These are phyloP conservation scores for Glyphotaelius pellucidus DNA, from an alignment of 2,888 invertebrate genomes.

Conservation along the genomic window DNA sequence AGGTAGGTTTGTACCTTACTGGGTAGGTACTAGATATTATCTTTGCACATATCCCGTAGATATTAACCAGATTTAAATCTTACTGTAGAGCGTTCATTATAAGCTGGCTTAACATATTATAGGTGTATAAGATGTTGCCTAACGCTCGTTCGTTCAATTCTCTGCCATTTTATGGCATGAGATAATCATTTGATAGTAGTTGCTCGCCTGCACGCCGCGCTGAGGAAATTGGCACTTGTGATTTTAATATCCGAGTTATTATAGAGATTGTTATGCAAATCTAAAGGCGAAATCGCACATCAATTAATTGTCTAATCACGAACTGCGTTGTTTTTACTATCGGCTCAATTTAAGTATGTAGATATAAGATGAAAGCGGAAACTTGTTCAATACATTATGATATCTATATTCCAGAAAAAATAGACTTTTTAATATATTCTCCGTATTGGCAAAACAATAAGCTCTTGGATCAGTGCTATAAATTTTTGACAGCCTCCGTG, in stretches of 20 bases:
- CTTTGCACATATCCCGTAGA: no score
- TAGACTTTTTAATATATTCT: no score
- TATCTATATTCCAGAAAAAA: background rate
- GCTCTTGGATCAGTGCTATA: no score
- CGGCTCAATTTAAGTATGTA: background rate
- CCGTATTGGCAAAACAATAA: no score
- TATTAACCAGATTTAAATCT: background rate
- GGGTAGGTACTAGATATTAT: background rate
- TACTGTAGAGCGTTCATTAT: background rate
- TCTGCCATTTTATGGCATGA: background rate
- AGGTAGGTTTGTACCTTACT: background rate
- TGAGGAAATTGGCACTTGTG: background rate
- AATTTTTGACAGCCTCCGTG: no score
- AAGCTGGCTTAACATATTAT: background rate
- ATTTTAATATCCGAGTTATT: background rate
- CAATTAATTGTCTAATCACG: background rate
- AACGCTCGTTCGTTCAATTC: background rate
- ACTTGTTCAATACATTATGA: background rate
- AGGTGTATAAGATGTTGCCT: background rate
- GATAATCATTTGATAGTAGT: background rate
- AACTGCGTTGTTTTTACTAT: background rate
- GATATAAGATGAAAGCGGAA: background rate
- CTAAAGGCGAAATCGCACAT: background rate
- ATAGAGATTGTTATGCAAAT: background rate
- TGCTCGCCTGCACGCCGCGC: background rate